A percentile compares a stretch with the other conserved stretches of the same genome.
Evolutionary conservation across 2,888 invertebrate genomes (phyloP).

Genomic region (Drosophila cognata): DNA sequence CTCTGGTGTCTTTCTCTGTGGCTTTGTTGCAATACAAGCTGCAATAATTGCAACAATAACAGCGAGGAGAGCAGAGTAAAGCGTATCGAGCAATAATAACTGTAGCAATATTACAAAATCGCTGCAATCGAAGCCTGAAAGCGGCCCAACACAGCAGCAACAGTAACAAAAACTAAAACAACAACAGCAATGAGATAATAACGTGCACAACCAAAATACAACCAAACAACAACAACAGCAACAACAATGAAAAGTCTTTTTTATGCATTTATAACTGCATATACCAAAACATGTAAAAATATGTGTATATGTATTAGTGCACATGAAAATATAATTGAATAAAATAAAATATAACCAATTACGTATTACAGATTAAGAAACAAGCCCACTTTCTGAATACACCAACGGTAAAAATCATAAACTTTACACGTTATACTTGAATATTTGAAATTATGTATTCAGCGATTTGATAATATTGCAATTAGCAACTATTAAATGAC

Average conservation of each 20-base stretch:
- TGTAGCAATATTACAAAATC: slow-evolving; percentile 78
- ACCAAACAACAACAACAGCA: slow-evolving; percentile 4
- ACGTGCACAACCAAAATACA: slow-evolving; percentile 27
- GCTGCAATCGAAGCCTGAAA: slow-evolving; percentile 49
- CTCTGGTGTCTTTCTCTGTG: slow-evolving; percentile 46
- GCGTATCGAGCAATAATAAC: slow-evolving; percentile 73
- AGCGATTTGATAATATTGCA: slow-evolving; percentile 19
- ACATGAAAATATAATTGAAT: slow-evolving; percentile 20
- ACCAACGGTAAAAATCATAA: slow-evolving; percentile 23
- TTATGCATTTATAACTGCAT: slow-evolving; percentile 34
- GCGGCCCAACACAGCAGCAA: slow-evolving; percentile 32
- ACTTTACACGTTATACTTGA: background rate
- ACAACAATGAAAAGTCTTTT: slow-evolving; percentile 28
- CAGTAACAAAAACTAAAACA: slow-evolving; percentile 23
- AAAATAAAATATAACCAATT: slow-evolving; percentile 34
- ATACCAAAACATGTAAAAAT: slow-evolving; percentile 16
- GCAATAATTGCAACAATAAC: slow-evolving; percentile 73
- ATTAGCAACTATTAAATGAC: slow-evolving; percentile 52
- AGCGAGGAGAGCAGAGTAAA: slow-evolving; percentile 61
- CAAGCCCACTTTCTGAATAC: slow-evolving; percentile 66
- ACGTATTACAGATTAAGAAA: slow-evolving; percentile 37
- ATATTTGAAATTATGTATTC: slow-evolving; percentile 20
- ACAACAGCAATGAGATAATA: slow-evolving; percentile 51
- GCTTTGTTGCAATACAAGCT: slow-evolving; percentile 72
- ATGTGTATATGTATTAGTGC: background rate